Conservation (phyloP, 2,888 invertebrate genomes). For the Lymantria dispar region DNA sequence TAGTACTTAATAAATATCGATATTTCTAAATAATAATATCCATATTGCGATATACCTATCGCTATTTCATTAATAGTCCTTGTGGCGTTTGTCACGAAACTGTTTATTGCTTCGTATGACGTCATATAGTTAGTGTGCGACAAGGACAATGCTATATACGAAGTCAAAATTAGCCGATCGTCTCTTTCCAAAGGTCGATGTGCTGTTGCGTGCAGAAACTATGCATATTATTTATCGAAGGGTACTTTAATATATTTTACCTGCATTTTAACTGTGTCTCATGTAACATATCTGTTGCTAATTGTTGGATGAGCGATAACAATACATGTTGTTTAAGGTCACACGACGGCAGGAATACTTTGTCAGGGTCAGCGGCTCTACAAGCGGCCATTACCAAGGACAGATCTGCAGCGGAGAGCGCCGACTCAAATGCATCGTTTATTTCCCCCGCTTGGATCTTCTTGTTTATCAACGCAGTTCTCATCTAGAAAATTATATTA, state of each 20-base stretch:
- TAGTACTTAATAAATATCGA: no score
- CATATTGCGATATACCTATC: no score
- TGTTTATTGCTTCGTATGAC: no score
- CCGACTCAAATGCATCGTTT: conserved; percentile 93
- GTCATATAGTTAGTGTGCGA: no score
- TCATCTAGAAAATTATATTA: conserved; percentile 54
- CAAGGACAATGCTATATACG: no score
- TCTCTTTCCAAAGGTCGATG: no score
- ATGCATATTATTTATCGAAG: no score
- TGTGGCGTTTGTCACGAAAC: no score
- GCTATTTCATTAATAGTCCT: no score
- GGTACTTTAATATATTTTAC: conserved; percentile 33
- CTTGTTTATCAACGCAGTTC: conserved; percentile 52
- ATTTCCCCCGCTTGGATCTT: conserved; percentile 83
- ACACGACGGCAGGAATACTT: conserved; percentile 87
- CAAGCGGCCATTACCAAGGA: conserved; percentile 92
- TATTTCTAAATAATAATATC: no score
- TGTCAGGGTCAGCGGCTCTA: conserved; percentile 89
- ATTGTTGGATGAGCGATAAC: conserved; percentile 95
- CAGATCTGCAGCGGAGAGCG: conserved; percentile 92
- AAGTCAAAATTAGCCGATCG: no score
- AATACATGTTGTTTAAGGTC: conserved; percentile 92
- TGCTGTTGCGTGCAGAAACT: no score
- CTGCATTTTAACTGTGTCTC: conserved; percentile 84
- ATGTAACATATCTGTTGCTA: conserved; percentile 93